These are phyloP conservation scores for Cheilosia impressa DNA, from an alignment of 2,888 invertebrate genomes.

Conservation along the genomic window DNA sequence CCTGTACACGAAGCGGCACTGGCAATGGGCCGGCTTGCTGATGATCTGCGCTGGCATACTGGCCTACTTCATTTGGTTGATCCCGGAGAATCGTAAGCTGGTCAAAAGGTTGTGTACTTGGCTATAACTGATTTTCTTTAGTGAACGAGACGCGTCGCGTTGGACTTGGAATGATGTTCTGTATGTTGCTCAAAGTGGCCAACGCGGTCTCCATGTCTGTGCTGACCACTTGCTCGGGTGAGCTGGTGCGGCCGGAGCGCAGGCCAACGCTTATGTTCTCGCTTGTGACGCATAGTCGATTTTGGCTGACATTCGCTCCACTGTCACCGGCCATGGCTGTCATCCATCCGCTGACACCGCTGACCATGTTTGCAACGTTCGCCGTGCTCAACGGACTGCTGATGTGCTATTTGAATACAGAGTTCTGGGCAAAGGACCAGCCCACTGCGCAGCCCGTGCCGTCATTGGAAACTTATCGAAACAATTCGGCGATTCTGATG, in stretches of 20 bases:
- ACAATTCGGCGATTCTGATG: slow-evolving; percentile 78
- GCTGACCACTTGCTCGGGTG: slow-evolving; percentile 82
- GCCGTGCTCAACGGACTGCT: slow-evolving; percentile 80
- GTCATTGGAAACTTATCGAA: slow-evolving; percentile 80
- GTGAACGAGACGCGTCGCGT: slow-evolving; percentile 79
- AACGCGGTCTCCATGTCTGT: slow-evolving; percentile 82
- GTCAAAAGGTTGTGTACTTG: neutral
- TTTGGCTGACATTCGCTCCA: slow-evolving; percentile 80
- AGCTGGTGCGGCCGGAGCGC: slow-evolving; percentile 80
- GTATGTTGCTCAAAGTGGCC: slow-evolving; percentile 81
- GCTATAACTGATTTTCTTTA: slow-evolving; percentile 29
- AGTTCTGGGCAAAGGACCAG: slow-evolving; percentile 81
- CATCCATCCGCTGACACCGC: slow-evolving; percentile 80
- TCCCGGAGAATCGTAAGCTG: slow-evolving; percentile 80
- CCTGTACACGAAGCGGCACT: slow-evolving; percentile 81
- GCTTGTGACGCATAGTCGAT: slow-evolving; percentile 80
- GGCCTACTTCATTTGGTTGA: slow-evolving; percentile 81
- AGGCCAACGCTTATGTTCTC: slow-evolving; percentile 79
- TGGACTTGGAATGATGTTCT: slow-evolving; percentile 81
- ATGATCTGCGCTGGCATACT: slow-evolving; percentile 79
- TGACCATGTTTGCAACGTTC: slow-evolving; percentile 80
- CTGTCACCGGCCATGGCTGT: slow-evolving; percentile 79
- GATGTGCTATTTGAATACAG: slow-evolving; percentile 80
- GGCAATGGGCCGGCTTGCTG: slow-evolving; percentile 81
- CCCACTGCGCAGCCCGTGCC: slow-evolving; percentile 79